A percentile compares a stretch with the other conserved stretches of the same genome.
phyloP scores from a whole-genome alignment of 1,140 invertebrate species.

The Hormaphis cornu region DNA sequence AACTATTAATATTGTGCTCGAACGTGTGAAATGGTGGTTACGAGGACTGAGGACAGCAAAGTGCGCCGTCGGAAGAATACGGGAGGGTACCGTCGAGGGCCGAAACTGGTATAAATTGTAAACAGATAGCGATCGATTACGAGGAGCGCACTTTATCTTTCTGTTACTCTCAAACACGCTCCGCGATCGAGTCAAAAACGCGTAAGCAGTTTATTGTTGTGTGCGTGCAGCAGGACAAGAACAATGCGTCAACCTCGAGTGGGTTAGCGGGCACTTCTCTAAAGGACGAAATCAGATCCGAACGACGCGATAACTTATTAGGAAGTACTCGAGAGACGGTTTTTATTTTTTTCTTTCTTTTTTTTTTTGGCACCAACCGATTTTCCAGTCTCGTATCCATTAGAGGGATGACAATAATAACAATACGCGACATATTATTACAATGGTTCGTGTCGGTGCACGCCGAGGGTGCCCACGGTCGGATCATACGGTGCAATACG shows the following conservation, averaged over 20 bases:
- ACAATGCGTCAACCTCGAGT: constrained; percentile 5
- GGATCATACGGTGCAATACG: background rate
- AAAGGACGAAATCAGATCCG: constrained; percentile 1
- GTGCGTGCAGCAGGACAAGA: background rate
- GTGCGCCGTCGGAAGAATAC: too few relatives aligned
- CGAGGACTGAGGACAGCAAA: too few relatives aligned
- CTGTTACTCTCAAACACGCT: too few relatives aligned
- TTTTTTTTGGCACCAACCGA: background rate
- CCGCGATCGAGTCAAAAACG: constrained; percentile 3
- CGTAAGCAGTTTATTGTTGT: constrained; percentile 1
- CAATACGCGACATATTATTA: too few relatives aligned
- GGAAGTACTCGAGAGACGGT: background rate
- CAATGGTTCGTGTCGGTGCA: background rate
- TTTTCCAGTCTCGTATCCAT: constrained; percentile 8
- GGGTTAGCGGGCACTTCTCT: background rate
- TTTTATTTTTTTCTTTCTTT: too few relatives aligned
- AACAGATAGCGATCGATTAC: constrained; percentile 7
- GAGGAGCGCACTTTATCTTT: background rate
- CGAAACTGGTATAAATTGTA: too few relatives aligned
- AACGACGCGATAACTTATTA: constrained; percentile 2
- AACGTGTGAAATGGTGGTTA: background rate
- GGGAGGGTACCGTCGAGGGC: too few relatives aligned
- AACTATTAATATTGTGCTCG: constrained; percentile 8
- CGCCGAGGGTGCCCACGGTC: background rate
- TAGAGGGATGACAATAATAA: background rate